Evolutionary conservation across 1,140 invertebrate species (phyloP), one percentile per base, ranked within the genome.

Genomic region (Lepidurus arcticus): DNA sequence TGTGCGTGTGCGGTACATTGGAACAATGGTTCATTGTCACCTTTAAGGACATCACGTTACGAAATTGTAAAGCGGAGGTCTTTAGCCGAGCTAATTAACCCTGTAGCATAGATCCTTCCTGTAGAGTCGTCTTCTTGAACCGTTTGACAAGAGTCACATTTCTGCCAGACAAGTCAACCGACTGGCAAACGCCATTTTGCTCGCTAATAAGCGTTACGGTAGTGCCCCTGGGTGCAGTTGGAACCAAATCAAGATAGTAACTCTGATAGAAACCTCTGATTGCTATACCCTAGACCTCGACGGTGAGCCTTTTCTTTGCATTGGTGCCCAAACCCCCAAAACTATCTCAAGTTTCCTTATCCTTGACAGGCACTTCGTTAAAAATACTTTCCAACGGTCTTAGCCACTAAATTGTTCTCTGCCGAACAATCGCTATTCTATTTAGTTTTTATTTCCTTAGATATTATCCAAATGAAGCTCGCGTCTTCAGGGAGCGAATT

Each of bases 11-110:
- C 53, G 53, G 53, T 65, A 65, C 53, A 21, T 65, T 65, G 16
- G 53, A 65, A 65, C 53, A 65, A 65, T 65, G 53, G 53, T 65
- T 65, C 53, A 65, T 65, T 65, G 53, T 65, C 53, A 65, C 53
- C 53, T 65, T 65, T 65, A 65, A 65, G 53, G 8, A 65, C 53
- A 65, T 65, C 53, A 65, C n/a, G n/a, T 65, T 65, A 65, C 53
- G 1, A 65, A 65, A 65, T 16, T 65, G 53, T 65, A 65, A 65
- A 65, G 53, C 53, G 53, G 53, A 65, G 7, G n/a, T 16, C 53
- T 65, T 65, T 65, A 65, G 7, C n/a, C 16, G 53, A 65, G 53
- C 53, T 65, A 65, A 65, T 65, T 65, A 65, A 65, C 53, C 53
- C n/a, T 65, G 21, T 65, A 65, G 53, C 53, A 65, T 65, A 65